These are phyloP conservation scores for Volucella inanis DNA, from an alignment of 2,888 invertebrate genomes.

Conservation along the genomic window DNA sequence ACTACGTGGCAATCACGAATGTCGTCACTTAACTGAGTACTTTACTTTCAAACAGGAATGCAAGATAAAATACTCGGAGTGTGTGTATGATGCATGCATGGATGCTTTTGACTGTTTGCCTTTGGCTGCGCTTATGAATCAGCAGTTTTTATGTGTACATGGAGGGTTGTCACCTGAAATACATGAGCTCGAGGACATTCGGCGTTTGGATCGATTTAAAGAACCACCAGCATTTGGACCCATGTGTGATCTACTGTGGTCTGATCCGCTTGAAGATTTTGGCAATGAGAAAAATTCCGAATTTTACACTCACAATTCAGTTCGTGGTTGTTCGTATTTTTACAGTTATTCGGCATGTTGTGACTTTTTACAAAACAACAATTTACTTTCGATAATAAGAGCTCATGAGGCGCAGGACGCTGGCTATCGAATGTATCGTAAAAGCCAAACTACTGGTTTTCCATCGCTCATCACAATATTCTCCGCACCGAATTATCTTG, in stretches of 20 bases:
- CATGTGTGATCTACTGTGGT: conserved; percentile 99
- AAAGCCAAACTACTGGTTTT: conserved; percentile 99
- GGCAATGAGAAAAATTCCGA: conserved; percentile 98
- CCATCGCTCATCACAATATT: conserved; percentile 99
- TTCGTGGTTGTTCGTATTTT: conserved; percentile 99
- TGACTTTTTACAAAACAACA: conserved; percentile 99
- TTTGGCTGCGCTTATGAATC: conserved; percentile 99
- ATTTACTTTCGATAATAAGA: conserved; percentile 99
- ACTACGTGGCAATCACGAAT: conserved; percentile 99
- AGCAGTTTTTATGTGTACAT: conserved; percentile 99
- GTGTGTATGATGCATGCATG: conserved; percentile 99
- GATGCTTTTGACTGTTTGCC: conserved; percentile 99
- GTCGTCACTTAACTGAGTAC: conserved; percentile 99
- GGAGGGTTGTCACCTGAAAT: conserved; percentile 99
- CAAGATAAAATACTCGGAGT: conserved; percentile 99
- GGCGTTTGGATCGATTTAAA: conserved; percentile 98
- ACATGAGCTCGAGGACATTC: conserved; percentile 98
- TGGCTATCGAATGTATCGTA: conserved; percentile 98
- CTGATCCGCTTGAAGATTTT: conserved; percentile 99
- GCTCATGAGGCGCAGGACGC: conserved; percentile 99
- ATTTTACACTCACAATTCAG: conserved; percentile 99
- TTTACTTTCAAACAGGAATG: conserved; percentile 99
- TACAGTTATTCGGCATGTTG: conserved; percentile 99
- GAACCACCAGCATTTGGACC: conserved; percentile 99
- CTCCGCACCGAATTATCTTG: conserved; percentile 99